These are phyloP conservation scores for Mormyrops attenuatus DNA, from an alignment of 2,797 vertebrate species.

Conservation along the genomic window DNA sequence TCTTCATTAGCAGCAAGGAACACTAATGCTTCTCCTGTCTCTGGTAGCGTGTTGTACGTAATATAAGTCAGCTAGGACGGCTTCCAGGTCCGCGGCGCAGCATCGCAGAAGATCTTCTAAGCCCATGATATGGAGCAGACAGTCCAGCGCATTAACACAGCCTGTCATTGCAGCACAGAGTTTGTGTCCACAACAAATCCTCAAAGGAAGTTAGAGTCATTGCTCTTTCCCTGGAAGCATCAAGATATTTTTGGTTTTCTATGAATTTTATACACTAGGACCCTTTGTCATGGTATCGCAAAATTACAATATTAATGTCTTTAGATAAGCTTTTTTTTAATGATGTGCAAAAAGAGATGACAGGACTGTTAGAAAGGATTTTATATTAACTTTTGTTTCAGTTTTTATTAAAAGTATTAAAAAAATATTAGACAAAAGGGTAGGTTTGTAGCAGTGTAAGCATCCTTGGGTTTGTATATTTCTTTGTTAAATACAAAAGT, in stretches of 20 bases:
- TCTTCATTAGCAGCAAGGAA: constrained; percentile 44
- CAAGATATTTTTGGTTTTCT: not conserved
- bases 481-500: not conserved
- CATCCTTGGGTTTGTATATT: not conserved
- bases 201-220: not conserved
- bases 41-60: constrained; percentile 58
- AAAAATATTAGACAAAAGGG: not conserved
- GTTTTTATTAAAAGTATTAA: not conserved
- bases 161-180: not conserved
- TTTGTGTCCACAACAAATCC: not conserved
- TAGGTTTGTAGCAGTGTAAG: not conserved
- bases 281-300: not conserved
- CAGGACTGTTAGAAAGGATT: not conserved
- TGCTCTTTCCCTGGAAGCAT: not conserved
- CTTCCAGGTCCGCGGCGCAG: constrained; percentile 23
- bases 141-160: not conserved
- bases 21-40: constrained; percentile 38
- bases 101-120: constrained; percentile 15
- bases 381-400: not conserved
- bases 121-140: not conserved
- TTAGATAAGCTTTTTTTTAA: not conserved
- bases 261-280: not conserved
- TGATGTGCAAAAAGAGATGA: not conserved
- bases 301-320: not conserved
- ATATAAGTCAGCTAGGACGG: constrained; percentile 39